A percentile compares a stretch with the other conserved stretches of the same genome.
phyloP scores from a whole-genome alignment of 2,113 vertebrate genomes.

The Lagopus leucura region DNA sequence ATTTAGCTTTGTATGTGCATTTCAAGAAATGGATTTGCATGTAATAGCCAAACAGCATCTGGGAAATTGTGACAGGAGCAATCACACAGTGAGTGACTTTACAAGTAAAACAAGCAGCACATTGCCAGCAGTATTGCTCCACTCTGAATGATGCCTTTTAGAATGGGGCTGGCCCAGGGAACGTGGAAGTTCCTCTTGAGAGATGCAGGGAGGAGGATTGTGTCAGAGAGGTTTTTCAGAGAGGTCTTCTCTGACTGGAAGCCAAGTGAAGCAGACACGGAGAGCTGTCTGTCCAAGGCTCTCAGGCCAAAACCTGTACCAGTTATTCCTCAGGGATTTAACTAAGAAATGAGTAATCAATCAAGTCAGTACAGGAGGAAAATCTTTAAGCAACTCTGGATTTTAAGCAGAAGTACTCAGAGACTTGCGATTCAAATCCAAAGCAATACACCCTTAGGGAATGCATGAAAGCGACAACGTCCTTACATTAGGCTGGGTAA shows the following conservation, averaged over 20 bases:
- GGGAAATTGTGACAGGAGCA: slow-evolving; percentile 36
- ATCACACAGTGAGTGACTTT: neutral
- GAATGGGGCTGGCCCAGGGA: neutral
- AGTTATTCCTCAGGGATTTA: neutral
- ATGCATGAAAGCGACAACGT: neutral
- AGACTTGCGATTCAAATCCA: neutral
- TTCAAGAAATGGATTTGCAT: slow-evolving; percentile 31
- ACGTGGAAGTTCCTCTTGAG: neutral
- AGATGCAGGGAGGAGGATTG: neutral
- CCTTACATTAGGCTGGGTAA: neutral
- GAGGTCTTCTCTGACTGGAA: neutral
- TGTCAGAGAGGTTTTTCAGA: neutral
- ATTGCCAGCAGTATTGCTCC: neutral
- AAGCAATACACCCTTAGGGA: neutral
- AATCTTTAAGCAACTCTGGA: neutral
- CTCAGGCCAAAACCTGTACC: neutral
- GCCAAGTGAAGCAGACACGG: neutral
- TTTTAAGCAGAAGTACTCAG: neutral
- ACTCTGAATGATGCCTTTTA: neutral
- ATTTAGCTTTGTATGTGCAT: slow-evolving; percentile 17
- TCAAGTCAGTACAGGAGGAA: neutral
- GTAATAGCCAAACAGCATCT: slow-evolving; percentile 24
- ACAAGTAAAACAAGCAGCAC: neutral
- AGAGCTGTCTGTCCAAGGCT: neutral
- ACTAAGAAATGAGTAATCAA: neutral